phyloP scores from a whole-genome alignment of 2,888 invertebrate species.

The Calameuta filiformis region DNA sequence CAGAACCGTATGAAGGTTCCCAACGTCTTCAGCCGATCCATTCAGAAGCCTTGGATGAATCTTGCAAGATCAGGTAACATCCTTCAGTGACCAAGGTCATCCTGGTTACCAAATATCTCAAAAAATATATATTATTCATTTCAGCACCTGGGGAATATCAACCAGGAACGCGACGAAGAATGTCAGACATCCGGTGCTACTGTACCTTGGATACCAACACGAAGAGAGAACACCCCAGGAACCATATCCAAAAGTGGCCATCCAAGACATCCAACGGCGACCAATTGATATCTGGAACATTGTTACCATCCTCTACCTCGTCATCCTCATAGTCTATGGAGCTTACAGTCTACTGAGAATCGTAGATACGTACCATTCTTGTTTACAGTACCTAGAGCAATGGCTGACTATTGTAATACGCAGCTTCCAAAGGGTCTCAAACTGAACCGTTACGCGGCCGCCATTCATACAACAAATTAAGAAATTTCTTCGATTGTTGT shows the following conservation, averaged over 20 bases:
- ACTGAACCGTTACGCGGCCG: constrained; percentile 9
- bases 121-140: neutral
- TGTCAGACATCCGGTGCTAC: neutral
- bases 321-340: neutral
- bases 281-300: neutral
- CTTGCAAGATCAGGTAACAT: neutral
- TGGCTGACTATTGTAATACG: neutral
- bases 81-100: neutral
- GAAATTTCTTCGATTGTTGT: constrained; percentile 41
- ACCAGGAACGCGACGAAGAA: neutral
- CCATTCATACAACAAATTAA: constrained; percentile 9
- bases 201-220: neutral
- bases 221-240: neutral
- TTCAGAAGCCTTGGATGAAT: neutral
- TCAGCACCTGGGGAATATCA: neutral
- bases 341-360: neutral
- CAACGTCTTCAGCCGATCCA: neutral
- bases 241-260: neutral
- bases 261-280: neutral
- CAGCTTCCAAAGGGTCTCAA: neutral
- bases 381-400: neutral
- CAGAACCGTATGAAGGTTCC: neutral
- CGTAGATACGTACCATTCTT: neutral
- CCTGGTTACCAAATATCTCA: neutral
- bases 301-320: neutral